Base-by-base conservation (phyloP, 2,888 invertebrate species). In the Acleris holmiana region DNA sequence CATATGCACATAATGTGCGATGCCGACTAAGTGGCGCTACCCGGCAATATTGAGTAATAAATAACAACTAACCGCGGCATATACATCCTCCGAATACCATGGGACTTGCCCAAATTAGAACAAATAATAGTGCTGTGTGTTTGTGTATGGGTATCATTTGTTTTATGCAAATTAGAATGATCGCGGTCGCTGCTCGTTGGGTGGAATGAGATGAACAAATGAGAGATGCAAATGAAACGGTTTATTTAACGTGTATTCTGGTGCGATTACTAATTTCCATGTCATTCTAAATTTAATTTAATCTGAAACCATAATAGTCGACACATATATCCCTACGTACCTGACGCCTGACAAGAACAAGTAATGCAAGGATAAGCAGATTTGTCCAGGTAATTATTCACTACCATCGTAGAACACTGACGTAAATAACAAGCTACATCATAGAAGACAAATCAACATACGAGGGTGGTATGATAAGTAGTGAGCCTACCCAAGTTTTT, bases 1-100 rank as follows among this genome's bases (percentile, higher is more conserved):
- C 82, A 82, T 82, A 79, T 78, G 76, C 76, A 77, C 79, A 79
- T 82, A 82, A 82, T 81, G 80, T 74, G 71, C 71, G 67, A 76
- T 74, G 78, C 76, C 21, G 67, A 56, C 73, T 80, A 81, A 82
- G 81, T 78, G 76, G 75, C 70, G 73, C 53, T 53, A 53, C 53
- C 51, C 63, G 56, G 67, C 61, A 50, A 59, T 79, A 82, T 80
- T 70, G 74, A 73, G 80, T 71, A 74, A 82, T 82, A 82, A 82
- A 82, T 81, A 82, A 81, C 78, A 79, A 76, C 76, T 78, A 82
- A 74, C 75, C 71, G 48, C 56, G 60, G 49, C 67, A 64, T 61
- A 69, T 73, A 72, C 73, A 76, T 71, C 75, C 73, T 70, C 68
- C 72, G 72, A 79, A 71, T 67, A 69, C 70, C 71, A 56, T 63